Evolutionary conservation across 1,140 invertebrate species (phyloP), one percentile per base, ranked within the genome.

Genomic region (Eubasilissa regina): DNA sequence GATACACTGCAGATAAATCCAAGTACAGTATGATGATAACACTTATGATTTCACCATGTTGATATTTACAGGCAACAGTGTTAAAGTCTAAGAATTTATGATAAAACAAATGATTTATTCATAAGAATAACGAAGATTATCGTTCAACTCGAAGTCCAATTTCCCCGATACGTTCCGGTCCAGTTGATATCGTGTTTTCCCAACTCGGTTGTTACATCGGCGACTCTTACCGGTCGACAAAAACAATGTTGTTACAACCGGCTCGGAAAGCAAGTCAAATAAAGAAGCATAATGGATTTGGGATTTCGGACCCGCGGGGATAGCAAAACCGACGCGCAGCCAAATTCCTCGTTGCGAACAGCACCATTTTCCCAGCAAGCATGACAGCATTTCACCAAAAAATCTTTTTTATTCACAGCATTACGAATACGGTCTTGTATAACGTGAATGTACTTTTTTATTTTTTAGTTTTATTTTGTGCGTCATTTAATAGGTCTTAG

Each of bases 251-350:
- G 45, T 79, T 56, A 44, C 55, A 68, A 55, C 58, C 51, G 51
- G 70, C 72, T 53, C 43, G n/a, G 48, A 75, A 80, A 80, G 73
- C 72, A 68, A 75, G 55, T 80, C 78, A 80, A 80, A 80, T 80
- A 80, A 68, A 75, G 78, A 75, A 47, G 62, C 73, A 48, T 80
- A 80, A 80, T 80, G 78, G 78, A 80, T 75, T 75, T 66, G 78
- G 78, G 78, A 80, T 80, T 80, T 75, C 9, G 58, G 72, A 64
- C 62, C 48, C 78, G n/a, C 4, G 77, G 62, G 70, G 66, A 10
- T 7, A 64, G 25, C 60, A 25, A 43, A 64, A 64, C n/a, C 25
- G 7, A 35, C 25, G 8, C 35, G 13, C 13, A 64, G 8, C 55
- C 4, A 58, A 58, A 58, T 58, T 58, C 21, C 17, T 11, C 15